A percentile compares a stretch with the other conserved stretches of the same genome.
Conservation (phyloP, 2,113 vertebrate genomes). For the Paramormyrops kingsleyae region DNA sequence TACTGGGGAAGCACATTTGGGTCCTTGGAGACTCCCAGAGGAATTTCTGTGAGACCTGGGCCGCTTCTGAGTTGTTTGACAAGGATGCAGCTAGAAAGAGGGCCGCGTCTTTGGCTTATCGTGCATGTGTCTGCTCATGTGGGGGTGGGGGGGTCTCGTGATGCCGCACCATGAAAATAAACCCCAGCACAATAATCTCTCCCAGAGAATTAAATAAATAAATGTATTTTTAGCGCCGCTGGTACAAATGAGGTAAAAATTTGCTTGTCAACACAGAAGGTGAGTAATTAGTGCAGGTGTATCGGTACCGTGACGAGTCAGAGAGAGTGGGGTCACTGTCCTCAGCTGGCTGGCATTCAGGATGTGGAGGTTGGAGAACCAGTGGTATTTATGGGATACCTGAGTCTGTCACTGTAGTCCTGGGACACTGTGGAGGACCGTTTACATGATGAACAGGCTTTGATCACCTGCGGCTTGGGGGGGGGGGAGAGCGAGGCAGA, state of each 20-base stretch:
- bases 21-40: not conserved
- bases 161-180: not conserved
- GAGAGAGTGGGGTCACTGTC: not conserved
- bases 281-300: not conserved
- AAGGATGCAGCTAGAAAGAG: not conserved
- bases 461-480: no score
- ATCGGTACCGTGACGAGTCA: not conserved
- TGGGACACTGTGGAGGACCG: not conserved
- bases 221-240: not conserved
- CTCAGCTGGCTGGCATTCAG: not conserved
- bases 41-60: not conserved
- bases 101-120: not conserved
- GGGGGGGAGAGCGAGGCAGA: no score
- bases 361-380: not conserved
- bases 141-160: not conserved
- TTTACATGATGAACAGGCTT: not conserved
- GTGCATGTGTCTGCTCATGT: not conserved
- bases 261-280: not conserved
- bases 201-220: not conserved
- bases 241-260: not conserved
- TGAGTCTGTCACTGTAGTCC: not conserved
- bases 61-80: not conserved
- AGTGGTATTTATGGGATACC: not conserved
- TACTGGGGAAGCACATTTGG: not conserved
- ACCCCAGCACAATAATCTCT: not conserved